Evolutionary conservation across 2,888 invertebrate genomes (phyloP), one percentile per base, ranked within the genome.

Genomic region (Melieria picta): DNA sequence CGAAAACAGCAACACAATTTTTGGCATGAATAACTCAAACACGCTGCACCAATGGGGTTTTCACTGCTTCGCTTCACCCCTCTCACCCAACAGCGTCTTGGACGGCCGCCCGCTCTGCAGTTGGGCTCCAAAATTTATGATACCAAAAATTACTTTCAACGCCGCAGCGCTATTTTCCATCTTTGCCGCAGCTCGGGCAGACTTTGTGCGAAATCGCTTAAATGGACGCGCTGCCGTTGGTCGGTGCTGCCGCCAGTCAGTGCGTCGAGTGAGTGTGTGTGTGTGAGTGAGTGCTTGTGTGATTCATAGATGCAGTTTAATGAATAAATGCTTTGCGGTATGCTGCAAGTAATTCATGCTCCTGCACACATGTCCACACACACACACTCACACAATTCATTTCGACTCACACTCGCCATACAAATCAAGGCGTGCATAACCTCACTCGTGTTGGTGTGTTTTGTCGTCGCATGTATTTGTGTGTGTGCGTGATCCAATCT

Each of bases 271-370:
- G 10, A 13, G 30, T 58, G 50, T 48, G 48, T 46, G 46, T 43
- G 47, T 47, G 43, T n/a, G 52, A 52, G 13, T 50, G 52, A 43
- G 45, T 4, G 16, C 50, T 11, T 30, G 42, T 55, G 72, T 79
- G 78, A 79, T 78, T 79, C 76, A 77, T 76, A 74, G 69, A 70
- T 72, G 74, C 73, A 74, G 75, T 78, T 77, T 77, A 79, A 79
- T 78, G 78, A 79, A 79, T 77, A 78, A 79, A 78, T 78, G 78
- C 75, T 76, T 76, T 79, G 77, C 76, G 78, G 78, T 78, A 74
- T 76, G 75, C 75, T 68, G 72, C 75, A 74, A 71, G 77, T 75
- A 78, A 73, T 71, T 72, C 69, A 72, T 69, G 52, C 55, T 69
- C 47, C 16, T 42, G 10, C 13, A 57, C 16, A 62, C 52, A 43